These are phyloP conservation scores for Cremastobaeus sp. DNA, from an alignment of 2,888 invertebrate species.

Conservation along the genomic window DNA sequence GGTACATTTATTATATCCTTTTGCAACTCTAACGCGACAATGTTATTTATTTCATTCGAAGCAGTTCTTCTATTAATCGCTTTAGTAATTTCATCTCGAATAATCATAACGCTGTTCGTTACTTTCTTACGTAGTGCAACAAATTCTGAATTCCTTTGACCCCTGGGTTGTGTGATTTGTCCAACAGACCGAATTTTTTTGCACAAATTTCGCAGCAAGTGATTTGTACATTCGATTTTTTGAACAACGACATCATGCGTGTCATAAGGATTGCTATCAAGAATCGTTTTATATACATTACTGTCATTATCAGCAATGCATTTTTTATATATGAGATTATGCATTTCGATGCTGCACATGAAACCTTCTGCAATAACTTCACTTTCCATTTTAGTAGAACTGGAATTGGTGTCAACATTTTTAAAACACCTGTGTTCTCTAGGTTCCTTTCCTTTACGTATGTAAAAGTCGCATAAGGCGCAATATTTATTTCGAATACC, in stretches of 20 bases:
- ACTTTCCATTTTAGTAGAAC: constrained; percentile 26
- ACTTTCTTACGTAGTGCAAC: background rate
- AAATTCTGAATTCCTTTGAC: background rate
- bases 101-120: background rate
- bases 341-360: constrained; percentile 37
- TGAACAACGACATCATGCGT: background rate
- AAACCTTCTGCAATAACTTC: constrained; percentile 57
- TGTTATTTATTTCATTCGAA: background rate
- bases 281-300: constrained; percentile 67
- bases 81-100: constrained; percentile 8
- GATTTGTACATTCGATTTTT: constrained; percentile 61
- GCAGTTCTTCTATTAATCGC: constrained; percentile 16
- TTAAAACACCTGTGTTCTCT: constrained; percentile 63
- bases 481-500: constrained; percentile 6
- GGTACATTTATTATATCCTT: constrained; percentile 38
- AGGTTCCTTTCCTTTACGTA: constrained; percentile 27
- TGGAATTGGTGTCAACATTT: constrained; percentile 53
- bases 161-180: constrained; percentile 1
- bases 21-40: background rate
- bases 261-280: constrained; percentile 62
- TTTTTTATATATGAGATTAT: constrained; percentile 46
- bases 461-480: constrained; percentile 1
- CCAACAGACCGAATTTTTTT: constrained; percentile 22
- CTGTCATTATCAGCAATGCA: constrained; percentile 65
- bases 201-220: background rate